Evolutionary conservation across 2,113 vertebrate genomes (phyloP).

Genomic region (Ceratotherium simum): DNA sequence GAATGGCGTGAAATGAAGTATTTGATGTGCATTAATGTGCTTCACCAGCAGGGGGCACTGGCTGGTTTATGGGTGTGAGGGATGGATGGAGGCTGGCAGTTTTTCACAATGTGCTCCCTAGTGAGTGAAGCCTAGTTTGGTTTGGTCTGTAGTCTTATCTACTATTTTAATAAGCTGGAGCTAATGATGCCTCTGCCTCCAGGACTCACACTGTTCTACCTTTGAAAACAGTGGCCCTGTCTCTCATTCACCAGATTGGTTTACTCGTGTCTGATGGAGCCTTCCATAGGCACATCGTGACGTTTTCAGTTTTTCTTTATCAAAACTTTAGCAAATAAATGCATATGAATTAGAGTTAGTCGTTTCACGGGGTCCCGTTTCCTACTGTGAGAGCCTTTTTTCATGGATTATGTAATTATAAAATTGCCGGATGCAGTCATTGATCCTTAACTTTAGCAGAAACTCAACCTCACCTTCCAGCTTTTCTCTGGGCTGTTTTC

Average conservation of each 20-base stretch:
- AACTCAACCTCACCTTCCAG: not conserved
- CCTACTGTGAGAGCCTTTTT: not conserved
- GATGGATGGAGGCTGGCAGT: not conserved
- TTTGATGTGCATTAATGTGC: not conserved
- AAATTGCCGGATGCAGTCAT: not conserved
- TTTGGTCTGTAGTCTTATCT: not conserved
- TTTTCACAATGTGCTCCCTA: not conserved
- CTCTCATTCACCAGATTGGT: not conserved
- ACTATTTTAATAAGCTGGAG: not conserved
- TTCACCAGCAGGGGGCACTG: not conserved
- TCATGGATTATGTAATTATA: not conserved
- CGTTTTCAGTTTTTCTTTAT: not conserved
- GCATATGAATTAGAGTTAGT: not conserved
- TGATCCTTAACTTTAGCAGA: not conserved
- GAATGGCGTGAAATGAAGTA: not conserved
- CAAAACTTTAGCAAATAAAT: slow-evolving; percentile 33
- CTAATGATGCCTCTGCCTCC: not conserved
- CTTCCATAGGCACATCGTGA: not conserved
- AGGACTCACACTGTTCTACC: not conserved
- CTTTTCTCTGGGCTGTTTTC: not conserved
- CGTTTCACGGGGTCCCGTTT: not conserved
- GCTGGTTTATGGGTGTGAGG: not conserved
- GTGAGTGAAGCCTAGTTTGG: not conserved
- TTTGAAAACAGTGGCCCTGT: not conserved
- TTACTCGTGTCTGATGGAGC: not conserved